Evolutionary conservation across 2,797 vertebrate genomes (phyloP).

Genomic region (Sebastes aleutianus): DNA sequence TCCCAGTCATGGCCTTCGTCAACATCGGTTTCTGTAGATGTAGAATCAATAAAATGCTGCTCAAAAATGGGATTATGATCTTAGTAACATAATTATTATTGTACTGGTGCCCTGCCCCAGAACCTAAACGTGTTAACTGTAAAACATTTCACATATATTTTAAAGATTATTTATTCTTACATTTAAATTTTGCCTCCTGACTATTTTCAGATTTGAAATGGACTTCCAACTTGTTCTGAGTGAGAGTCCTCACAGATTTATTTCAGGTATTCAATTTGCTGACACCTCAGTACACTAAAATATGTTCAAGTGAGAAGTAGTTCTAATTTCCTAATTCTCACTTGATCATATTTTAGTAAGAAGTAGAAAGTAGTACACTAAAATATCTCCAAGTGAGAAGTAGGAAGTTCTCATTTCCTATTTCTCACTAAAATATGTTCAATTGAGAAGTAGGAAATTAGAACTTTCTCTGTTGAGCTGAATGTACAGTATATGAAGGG

Average conservation of each 20-base stretch:
- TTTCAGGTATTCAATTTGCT: neutral
- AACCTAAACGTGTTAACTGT: neutral
- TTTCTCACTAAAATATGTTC: neutral
- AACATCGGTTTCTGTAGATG: slow-evolving; percentile 81
- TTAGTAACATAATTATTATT: neutral
- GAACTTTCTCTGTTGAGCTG: neutral
- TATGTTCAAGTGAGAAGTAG: too few species aligned
- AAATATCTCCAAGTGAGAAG: too few species aligned
- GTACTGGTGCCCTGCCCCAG: neutral
- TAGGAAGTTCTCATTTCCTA: too few species aligned
- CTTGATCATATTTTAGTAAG: too few species aligned
- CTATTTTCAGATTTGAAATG: neutral
- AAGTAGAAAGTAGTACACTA: too few species aligned
- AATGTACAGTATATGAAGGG: neutral
- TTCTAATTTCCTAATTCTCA: too few species aligned
- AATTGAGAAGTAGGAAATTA: too few species aligned
- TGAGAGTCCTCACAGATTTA: neutral
- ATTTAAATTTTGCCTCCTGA: neutral
- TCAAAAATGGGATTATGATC: neutral
- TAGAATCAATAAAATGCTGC: neutral
- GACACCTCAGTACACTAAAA: neutral
- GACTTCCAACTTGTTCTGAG: too few species aligned
- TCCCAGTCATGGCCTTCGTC: slow-evolving; percentile 86
- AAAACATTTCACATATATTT: neutral
- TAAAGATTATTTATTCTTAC: neutral